A percentile compares a stretch with the other conserved stretches of the same genome.
phyloP scores from a whole-genome alignment of 2,797 vertebrate genomes.

The Macropodus opercularis region DNA sequence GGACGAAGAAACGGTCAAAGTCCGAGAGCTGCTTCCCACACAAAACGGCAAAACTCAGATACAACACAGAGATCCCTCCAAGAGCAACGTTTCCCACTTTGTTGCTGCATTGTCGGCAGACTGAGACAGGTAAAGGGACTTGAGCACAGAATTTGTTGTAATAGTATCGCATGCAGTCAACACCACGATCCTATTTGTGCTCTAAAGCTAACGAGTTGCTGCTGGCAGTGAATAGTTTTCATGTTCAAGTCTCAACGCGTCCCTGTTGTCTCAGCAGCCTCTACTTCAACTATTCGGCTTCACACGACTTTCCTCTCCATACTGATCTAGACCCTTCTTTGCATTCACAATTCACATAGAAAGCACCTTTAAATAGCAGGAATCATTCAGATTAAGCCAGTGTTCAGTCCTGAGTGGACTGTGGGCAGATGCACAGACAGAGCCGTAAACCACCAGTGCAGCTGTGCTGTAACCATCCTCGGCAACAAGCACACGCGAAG shows the following conservation, averaged over 20 bases:
- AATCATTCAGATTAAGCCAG: conserved; percentile 5
- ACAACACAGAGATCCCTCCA: conserved; percentile 6
- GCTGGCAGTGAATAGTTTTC: conserved; percentile 68
- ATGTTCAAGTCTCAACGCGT: conserved; percentile 71
- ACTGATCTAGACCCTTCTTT: conserved; percentile 20
- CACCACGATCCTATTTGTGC: conserved; percentile 32
- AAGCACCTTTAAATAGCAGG: conserved; percentile 20
- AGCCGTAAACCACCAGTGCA: conserved; percentile 48
- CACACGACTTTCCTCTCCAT: conserved; percentile 26
- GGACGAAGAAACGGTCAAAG: conserved; percentile 60
- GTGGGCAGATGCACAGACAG: conserved; percentile 49
- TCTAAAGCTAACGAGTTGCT: conserved; percentile 42
- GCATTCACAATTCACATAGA: conserved; percentile 15
- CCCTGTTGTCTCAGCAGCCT: conserved; percentile 23
- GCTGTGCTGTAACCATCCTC: conserved; percentile 45
- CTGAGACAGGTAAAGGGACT: conserved; percentile 25
- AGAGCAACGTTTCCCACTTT: conserved; percentile 17
- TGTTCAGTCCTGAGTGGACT: conserved; percentile 13
- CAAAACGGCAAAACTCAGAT: conserved; percentile 24
- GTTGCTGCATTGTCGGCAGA: conserved; percentile 7
- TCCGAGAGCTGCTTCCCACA: conserved; percentile 51
- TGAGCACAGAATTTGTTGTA: conserved; percentile 35
- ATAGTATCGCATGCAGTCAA: conserved; percentile 32
- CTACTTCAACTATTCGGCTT: conserved; percentile 22
- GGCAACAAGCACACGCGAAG: conserved; percentile 14